Percentiles rank a stretch among this genome's conserved stretches.
These are phyloP conservation scores for Antheraea yamamai DNA, from an alignment of 2,888 invertebrate genomes.

Conservation along the genomic window DNA sequence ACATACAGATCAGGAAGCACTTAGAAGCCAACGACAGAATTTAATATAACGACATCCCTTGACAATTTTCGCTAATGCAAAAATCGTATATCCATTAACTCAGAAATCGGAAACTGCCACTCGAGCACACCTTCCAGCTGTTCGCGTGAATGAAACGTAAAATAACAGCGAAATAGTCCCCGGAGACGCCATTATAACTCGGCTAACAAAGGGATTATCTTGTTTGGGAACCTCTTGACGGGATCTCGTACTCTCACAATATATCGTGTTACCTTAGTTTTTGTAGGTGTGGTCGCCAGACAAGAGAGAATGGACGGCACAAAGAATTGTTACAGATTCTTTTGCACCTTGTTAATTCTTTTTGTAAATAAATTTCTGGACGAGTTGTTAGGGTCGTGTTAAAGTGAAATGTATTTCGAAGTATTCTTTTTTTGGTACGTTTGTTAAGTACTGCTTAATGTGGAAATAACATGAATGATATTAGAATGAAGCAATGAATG, in stretches of 20 bases:
- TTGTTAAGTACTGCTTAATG: background rate
- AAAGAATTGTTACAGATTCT: conserved; percentile 52
- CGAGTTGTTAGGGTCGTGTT: conserved; percentile 37
- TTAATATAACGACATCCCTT: conserved; percentile 36
- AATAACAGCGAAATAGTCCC: conserved; percentile 55
- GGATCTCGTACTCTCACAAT: conserved; percentile 68
- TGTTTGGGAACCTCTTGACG: conserved; percentile 81
- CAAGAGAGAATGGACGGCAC: conserved; percentile 52
- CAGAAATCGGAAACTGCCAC: conserved; percentile 73
- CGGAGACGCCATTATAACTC: conserved; percentile 71
- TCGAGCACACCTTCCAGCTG: conserved; percentile 67
- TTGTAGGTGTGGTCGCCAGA: conserved; percentile 68
- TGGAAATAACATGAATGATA: background rate
- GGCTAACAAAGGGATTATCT: conserved; percentile 78
- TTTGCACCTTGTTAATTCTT: conserved; percentile 56
- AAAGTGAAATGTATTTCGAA: conserved; percentile 44
- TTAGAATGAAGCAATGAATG: background rate
- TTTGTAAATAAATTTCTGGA: conserved; percentile 37
- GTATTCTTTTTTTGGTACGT: conserved; percentile 19
- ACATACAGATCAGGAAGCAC: background rate
- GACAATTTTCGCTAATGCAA: conserved; percentile 48
- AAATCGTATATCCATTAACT: conserved; percentile 70
- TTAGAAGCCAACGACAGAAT: conserved; percentile 25
- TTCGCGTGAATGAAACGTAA: conserved; percentile 61
- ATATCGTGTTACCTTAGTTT: conserved; percentile 75